These are phyloP conservation scores for Solenodon paradoxus DNA, from an alignment of 2,113 vertebrate species.

Conservation along the genomic window DNA sequence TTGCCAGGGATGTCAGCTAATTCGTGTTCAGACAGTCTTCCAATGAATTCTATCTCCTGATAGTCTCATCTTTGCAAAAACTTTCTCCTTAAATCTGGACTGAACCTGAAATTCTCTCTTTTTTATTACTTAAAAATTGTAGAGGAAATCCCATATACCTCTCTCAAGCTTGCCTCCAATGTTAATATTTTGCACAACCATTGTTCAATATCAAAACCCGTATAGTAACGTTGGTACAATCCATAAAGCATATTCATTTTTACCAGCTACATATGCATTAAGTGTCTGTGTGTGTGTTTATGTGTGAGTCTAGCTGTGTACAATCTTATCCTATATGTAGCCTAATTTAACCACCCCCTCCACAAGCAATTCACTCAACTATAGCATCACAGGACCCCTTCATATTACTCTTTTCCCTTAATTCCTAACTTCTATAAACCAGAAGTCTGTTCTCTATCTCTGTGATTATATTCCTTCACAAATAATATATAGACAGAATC, in stretches of 20 bases:
- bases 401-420: background rate
- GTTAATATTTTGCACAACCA: background rate
- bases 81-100: background rate
- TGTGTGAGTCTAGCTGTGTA: background rate
- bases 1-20: background rate
- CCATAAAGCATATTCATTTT: background rate
- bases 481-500: background rate
- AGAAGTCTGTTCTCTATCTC: background rate
- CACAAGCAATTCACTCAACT: background rate
- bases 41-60: background rate
- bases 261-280: background rate
- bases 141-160: background rate
- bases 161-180: background rate
- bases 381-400: background rate
- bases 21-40: background rate
- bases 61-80: background rate
- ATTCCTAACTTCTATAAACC: background rate
- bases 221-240: background rate
- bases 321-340: background rate
- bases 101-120: background rate
- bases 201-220: background rate
- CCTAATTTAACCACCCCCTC: background rate
- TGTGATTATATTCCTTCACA: background rate
- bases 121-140: too few species aligned
- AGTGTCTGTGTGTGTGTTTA: background rate